Evolutionary conservation across 1,140 invertebrate genomes (phyloP), one percentile per base, ranked within the genome.

Genomic region (Drosophila equinoxialis): DNA sequence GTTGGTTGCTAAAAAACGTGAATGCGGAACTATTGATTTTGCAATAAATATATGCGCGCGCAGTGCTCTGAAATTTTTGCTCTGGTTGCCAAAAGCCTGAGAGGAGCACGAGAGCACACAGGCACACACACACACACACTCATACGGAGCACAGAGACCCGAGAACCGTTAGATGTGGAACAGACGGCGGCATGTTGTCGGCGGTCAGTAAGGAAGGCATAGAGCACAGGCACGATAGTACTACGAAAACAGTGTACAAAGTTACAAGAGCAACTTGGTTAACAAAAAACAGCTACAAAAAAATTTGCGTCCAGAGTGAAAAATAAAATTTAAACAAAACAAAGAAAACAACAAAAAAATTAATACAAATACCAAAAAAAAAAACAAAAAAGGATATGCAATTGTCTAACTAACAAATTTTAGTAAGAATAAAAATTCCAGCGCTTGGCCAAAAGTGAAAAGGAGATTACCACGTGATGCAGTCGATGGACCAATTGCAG

Each of bases 21-120:
- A 80, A 89, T 87, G 84, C 84, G 83, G 84, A 71, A 80, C 55
- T 87, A 87, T 87, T 78, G 83, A 87, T 87, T 87, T 86, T 80
- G 65, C 74, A 70, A 87, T 80, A 70, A 75, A 89, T 82, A 89
- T 82, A 79, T 89, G 84, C 84, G 84, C 84, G 84, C 84, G 84
- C 84, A 89, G 55, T 35, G 57, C 77, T 63, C 71, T 78, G 85
- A 84, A 84, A 89, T 89, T 85, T 48, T 30, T 30, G 30, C 30
- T 37, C 35, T 51, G 45, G 2, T 55, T 67, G 69, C 65, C 51
- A 79, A 84, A 72, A 65, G 54, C 17, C 59, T n/a, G 74, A 84
- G 77, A 74, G 77, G 14, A 48, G 1, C 14, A 48, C 14, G 14
- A 48, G 14, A 48, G 45, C 6, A 48, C 35, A 26, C 23, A n/a